Evolutionary conservation across 1,140 invertebrate species (phyloP).

Genomic region (Metaphire vulgaris): DNA sequence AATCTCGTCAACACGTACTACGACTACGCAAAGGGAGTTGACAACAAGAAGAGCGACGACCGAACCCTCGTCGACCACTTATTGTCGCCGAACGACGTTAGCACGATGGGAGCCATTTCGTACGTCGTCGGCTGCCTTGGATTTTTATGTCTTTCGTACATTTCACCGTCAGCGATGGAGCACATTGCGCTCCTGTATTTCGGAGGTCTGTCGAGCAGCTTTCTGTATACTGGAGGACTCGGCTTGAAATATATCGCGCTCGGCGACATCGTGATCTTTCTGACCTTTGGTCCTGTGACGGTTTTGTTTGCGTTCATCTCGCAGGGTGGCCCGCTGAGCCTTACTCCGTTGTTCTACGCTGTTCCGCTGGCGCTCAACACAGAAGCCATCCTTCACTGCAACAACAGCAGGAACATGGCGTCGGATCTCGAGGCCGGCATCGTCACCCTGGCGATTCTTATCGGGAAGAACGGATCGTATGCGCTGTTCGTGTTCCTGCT

Average conservation of each 20-base stretch:
- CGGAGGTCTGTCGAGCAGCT: constrained; percentile 79
- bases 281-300: constrained; percentile 87
- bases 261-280: constrained; percentile 79
- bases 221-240: constrained; percentile 71
- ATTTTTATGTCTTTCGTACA: constrained; percentile 68
- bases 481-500: constrained; percentile 81
- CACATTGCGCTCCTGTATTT: constrained; percentile 89
- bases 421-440: constrained; percentile 77
- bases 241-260: constrained; percentile 87
- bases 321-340: constrained; percentile 70
- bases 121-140: constrained; percentile 82
- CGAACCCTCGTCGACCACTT: constrained; percentile 85
- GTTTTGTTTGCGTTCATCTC: constrained; percentile 89
- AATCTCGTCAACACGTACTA: constrained; percentile 96
- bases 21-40: constrained; percentile 87
- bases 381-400: constrained; percentile 88
- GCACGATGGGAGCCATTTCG: constrained; percentile 74
- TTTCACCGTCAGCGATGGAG: constrained; percentile 85
- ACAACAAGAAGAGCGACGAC: constrained; percentile 79
- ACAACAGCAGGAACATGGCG: constrained; percentile 84
- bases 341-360: constrained; percentile 73
- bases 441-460: constrained; percentile 85
- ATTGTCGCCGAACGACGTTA: constrained; percentile 75
- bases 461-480: constrained; percentile 82
- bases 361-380: constrained; percentile 87